phyloP scores from a whole-genome alignment of 1,140 invertebrate species.

The Charaxes varanes region DNA sequence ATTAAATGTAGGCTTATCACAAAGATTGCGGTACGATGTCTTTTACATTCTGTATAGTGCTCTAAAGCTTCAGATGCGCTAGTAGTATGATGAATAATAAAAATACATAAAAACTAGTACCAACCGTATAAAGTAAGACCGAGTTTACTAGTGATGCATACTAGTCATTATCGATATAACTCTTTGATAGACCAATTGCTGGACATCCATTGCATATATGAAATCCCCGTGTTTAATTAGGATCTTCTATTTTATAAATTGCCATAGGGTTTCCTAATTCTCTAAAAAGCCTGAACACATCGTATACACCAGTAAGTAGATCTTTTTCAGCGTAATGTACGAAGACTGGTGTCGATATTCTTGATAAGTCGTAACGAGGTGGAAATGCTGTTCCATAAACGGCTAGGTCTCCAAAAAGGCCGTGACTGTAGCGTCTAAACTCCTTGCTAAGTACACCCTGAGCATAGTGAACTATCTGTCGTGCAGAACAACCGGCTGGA shows the following conservation, averaged over 20 bases:
- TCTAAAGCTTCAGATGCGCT: too few relatives aligned
- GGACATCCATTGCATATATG: conserved; percentile 74
- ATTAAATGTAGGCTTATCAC: too few relatives aligned
- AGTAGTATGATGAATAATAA: too few relatives aligned
- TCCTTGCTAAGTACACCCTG: conserved; percentile 79
- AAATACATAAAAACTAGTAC: too few relatives aligned
- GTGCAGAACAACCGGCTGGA: conserved; percentile 88
- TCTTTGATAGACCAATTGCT: conserved; percentile 55
- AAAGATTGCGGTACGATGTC: too few relatives aligned
- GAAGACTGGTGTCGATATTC: conserved; percentile 78
- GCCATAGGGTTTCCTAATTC: conserved; percentile 74
- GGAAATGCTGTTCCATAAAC: conserved; percentile 72
- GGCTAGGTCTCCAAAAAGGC: conserved; percentile 70
- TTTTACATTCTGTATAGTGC: too few relatives aligned
- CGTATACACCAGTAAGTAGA: conserved; percentile 76
- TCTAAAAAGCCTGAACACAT: conserved; percentile 74
- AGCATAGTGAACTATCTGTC: conserved; percentile 85
- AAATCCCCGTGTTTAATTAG: conserved; percentile 75
- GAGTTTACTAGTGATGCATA: too few relatives aligned
- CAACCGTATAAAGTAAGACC: too few relatives aligned
- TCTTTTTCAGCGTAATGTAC: conserved; percentile 85
- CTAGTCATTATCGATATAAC: too few relatives aligned
- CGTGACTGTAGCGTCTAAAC: conserved; percentile 80
- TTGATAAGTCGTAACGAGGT: conserved; percentile 76
- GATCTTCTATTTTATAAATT: conserved; percentile 63